Conservation (phyloP, 1,140 invertebrate species). For the Ectropis grisescens region DNA sequence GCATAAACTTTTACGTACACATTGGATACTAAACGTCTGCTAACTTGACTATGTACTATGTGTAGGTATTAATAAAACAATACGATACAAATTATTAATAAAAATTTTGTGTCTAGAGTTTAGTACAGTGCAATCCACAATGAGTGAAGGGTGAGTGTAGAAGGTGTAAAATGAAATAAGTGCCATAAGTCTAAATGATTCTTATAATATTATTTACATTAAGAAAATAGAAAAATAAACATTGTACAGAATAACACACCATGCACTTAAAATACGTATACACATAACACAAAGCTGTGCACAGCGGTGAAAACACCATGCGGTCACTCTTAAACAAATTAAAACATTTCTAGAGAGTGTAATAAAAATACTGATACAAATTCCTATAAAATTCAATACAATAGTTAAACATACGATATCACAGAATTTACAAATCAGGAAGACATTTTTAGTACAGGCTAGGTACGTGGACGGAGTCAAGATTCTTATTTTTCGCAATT, state of each 20-base stretch:
- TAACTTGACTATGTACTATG: too few relatives aligned
- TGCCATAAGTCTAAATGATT: constrained; percentile 61
- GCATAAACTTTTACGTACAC: too few relatives aligned
- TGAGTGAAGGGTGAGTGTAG: constrained; percentile 8
- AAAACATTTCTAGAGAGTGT: too few relatives aligned
- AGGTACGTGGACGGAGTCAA: constrained; percentile 37
- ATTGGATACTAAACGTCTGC: too few relatives aligned
- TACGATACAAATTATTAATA: too few relatives aligned
- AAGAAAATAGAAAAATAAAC: too few relatives aligned
- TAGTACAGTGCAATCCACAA: constrained; percentile 2
- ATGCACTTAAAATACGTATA: constrained; percentile 60
- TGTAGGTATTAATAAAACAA: too few relatives aligned
- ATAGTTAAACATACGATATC: too few relatives aligned
- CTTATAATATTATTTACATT: constrained; percentile 64
- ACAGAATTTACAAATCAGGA: constrained; percentile 38
- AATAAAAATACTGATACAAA: constrained; percentile 19
- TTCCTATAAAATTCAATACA: too few relatives aligned
- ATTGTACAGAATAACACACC: constrained; percentile 59
- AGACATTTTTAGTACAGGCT: constrained; percentile 27
- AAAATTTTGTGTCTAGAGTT: too few relatives aligned
- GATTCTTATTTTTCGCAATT: too few relatives aligned
- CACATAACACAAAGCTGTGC: constrained; percentile 53
- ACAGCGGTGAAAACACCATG: constrained; percentile 57
- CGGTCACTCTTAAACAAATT: too few relatives aligned
- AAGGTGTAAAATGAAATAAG: constrained; percentile 65